Conservation (phyloP, 2,113 vertebrate species). For the Spilogale gracilis region DNA sequence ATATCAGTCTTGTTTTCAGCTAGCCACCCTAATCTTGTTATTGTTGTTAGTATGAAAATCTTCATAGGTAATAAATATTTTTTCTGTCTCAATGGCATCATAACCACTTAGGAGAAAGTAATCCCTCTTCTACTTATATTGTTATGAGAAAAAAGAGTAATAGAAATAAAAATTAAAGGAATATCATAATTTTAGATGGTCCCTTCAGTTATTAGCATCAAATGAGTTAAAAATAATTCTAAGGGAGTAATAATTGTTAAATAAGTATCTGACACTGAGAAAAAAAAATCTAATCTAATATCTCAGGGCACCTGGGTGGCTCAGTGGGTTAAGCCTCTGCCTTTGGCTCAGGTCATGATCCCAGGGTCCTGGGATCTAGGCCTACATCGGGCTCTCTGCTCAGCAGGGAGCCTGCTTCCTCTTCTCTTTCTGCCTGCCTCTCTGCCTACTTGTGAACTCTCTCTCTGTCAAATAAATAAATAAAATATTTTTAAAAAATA, state of each 20-base stretch:
- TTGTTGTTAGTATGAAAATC: background rate
- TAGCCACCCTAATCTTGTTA: background rate
- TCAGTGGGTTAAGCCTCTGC: too few relatives aligned
- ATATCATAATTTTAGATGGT: background rate
- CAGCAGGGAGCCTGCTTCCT: too few relatives aligned
- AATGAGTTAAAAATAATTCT: slow-evolving; percentile 2
- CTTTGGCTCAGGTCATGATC: too few relatives aligned
- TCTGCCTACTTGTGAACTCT: too few relatives aligned
- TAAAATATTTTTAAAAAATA: background rate
- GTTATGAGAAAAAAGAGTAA: background rate
- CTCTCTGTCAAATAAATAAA: too few relatives aligned
- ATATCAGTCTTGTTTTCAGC: background rate
- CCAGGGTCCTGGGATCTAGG: too few relatives aligned
- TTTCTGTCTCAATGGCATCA: slow-evolving; percentile 16
- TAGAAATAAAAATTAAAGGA: background rate
- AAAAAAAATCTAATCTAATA: background rate
- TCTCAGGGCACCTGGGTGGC: too few relatives aligned
- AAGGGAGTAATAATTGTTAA: background rate
- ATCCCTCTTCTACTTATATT: background rate
- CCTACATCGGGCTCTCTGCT: too few relatives aligned
- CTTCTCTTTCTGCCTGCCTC: too few relatives aligned
- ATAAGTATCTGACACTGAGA: background rate
- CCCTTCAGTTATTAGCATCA: background rate
- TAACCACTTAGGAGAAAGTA: background rate
- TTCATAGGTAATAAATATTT: slow-evolving; percentile 25